Evolutionary conservation across 2,113 vertebrate species (phyloP).

Genomic region (Craseonycteris thonglongyai): DNA sequence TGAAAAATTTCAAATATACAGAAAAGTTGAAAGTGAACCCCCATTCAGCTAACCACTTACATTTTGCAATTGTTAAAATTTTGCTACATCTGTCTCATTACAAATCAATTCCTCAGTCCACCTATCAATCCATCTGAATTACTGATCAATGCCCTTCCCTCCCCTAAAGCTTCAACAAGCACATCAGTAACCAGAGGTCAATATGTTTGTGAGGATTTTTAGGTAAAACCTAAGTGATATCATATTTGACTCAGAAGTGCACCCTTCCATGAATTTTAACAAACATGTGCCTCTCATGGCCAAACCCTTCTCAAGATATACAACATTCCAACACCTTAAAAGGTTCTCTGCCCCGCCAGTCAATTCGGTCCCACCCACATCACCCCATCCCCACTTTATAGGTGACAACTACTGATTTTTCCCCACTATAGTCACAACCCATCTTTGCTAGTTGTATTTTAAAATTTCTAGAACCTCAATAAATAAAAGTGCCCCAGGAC

Average conservation of each 20-base stretch:
- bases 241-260: accelerated
- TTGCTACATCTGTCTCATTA: neutral
- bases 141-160: neutral
- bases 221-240: neutral
- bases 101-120: neutral
- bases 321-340: neutral
- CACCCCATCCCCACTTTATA: neutral
- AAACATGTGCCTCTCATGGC: neutral
- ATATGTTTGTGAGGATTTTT: neutral
- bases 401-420: neutral
- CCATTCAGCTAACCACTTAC: neutral
- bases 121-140: neutral
- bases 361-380: neutral
- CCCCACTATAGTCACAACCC: neutral
- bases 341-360: neutral
- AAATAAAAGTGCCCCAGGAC: neutral
- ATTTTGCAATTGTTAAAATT: neutral
- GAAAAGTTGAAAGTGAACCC: neutral
- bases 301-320: neutral
- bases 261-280: neutral
- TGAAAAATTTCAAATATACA: neutral
- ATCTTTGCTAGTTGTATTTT: neutral
- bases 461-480: neutral
- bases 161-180: neutral
- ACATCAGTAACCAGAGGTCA: neutral